These are phyloP conservation scores for Salvator merianae DNA, from an alignment of 2,113 vertebrate species.

Conservation along the genomic window DNA sequence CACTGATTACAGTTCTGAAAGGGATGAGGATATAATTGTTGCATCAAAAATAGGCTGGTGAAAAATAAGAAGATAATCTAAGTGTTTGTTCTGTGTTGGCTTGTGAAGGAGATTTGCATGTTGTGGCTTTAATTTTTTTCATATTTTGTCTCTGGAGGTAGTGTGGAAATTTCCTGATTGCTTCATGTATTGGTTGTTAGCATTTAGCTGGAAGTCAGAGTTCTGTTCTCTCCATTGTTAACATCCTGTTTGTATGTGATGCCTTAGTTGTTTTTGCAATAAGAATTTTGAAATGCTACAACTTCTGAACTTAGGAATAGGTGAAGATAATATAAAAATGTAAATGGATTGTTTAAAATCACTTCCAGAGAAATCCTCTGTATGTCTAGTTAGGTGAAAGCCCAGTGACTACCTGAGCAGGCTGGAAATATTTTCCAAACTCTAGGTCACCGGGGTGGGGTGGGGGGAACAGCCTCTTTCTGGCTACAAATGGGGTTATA, in stretches of 20 bases:
- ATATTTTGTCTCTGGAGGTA: slow-evolving; percentile 11
- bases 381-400: neutral
- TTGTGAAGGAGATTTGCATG: neutral
- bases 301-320: neutral
- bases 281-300: neutral
- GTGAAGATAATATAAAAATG: neutral
- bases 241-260: slow-evolving; percentile 5
- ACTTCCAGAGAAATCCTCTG: neutral
- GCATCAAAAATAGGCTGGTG: neutral
- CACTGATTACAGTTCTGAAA: neutral
- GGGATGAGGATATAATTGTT: slow-evolving; percentile 14
- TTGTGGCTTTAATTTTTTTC: neutral
- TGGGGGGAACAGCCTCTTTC: too few species aligned
- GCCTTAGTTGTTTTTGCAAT: neutral
- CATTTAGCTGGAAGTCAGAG: neutral
- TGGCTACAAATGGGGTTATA: too few species aligned
- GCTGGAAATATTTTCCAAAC: neutral
- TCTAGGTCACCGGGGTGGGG: too few species aligned
- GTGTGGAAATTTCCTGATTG: slow-evolving; percentile 7
- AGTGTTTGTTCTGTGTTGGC: neutral
- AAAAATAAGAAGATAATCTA: neutral
- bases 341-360: neutral
- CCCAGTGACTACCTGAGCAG: neutral
- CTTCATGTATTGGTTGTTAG: neutral
- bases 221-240: neutral